Evolutionary conservation across 2,113 vertebrate genomes (phyloP).

Genomic region (Tursiops truncatus): DNA sequence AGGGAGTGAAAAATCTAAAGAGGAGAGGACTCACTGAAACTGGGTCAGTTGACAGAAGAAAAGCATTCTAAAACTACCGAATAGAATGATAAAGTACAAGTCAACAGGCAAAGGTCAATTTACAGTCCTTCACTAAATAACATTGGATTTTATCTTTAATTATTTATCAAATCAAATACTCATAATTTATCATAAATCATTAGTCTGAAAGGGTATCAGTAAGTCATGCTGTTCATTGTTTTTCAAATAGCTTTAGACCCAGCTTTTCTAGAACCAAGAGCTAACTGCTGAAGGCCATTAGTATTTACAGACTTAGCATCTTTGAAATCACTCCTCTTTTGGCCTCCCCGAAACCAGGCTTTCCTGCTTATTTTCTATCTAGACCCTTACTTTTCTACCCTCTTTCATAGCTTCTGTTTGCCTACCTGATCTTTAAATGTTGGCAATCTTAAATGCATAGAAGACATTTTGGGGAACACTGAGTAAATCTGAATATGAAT

Average conservation of each 20-base stretch:
- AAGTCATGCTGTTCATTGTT: background rate
- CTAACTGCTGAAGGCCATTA: background rate
- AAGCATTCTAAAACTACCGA: background rate
- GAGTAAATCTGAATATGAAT: background rate
- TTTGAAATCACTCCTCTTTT: background rate
- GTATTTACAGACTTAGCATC: background rate
- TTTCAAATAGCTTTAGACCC: background rate
- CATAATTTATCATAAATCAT: background rate
- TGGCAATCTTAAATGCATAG: background rate
- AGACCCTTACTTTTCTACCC: background rate
- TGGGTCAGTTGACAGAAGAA: constrained; percentile 28
- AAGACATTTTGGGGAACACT: background rate
- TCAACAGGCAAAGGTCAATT: background rate
- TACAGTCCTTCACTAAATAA: background rate
- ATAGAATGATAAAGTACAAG: constrained; percentile 1
- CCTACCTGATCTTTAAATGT: background rate
- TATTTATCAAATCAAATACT: constrained; percentile 4
- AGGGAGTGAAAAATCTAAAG: constrained; percentile 37
- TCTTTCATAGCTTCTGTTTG: background rate
- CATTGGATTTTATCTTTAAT: background rate
- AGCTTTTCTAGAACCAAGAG: background rate
- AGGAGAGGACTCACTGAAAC: constrained; percentile 29
- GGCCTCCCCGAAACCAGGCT: background rate
- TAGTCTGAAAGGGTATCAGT: background rate
- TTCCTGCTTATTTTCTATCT: background rate